Base-by-base conservation (phyloP, 2,888 invertebrate species). In the Diadegma fenestrale region DNA sequence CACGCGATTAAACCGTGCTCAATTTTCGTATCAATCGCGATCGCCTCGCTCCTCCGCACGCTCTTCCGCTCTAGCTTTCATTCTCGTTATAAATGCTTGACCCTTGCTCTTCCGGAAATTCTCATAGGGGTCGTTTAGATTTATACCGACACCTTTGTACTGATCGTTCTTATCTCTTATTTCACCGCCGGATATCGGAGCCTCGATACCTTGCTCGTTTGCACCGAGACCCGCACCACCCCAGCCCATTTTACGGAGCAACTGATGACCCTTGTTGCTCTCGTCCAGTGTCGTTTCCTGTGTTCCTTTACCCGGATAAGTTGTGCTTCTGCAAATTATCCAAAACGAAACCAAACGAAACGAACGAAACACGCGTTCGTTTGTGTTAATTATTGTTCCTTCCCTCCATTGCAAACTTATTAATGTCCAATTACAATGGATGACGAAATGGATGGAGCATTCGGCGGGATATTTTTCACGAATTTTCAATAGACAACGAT, bases 171-270 rank as follows among this genome's bases (percentile, higher is more conserved):
- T 96, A 93, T 99, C 99, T 12, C 99, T 95, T 26, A 97, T 98
- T 89, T 98, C 97, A 66, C 98, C 99, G 0, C 98, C 98, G 75
- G 97, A 96, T 88, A 99, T 98, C 0, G 99, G 99, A 88, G 98
- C 97, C 84, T 98, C 98, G 86, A 99, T 99, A 84, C 99, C 99
- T 94, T 99, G 99, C 87, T 99, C 99, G 83, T 98, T 96, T 0
- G 97, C 97, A 22, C 99, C 99, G 12, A 99, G 95, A 10, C 99
- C 99, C 58, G 96, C 96, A 54, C 99, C 99, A 85, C 97, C 96
- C 99, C 99, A 99, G 3, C 99, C 99, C 99, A 99, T 99, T 95
- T 99, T 99, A 94, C 97, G 97, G 85, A 99, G 95, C 95, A 99
- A 96, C 94, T 99, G 99, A 94, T 99, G 99, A 0, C 99, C 99